Conservation (phyloP, 2,113 vertebrate species). For the Halichoeres trimaculatus region DNA sequence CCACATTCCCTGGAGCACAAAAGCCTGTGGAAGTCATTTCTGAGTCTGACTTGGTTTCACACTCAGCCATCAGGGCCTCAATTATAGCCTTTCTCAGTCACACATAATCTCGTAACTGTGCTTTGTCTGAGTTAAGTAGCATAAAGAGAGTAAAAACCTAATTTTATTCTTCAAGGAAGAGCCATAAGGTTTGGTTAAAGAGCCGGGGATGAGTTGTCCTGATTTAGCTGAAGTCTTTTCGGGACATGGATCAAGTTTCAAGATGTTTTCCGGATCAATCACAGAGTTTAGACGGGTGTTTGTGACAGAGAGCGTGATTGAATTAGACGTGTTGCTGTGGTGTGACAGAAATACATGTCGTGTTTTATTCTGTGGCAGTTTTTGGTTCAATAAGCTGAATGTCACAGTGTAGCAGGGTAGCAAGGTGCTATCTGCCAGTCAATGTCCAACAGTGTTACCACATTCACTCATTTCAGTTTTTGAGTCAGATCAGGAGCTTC, state of each 20-base stretch:
- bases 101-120: slow-evolving; percentile 55
- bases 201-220: background rate
- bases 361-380: slow-evolving; percentile 45
- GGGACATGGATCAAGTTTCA: slow-evolving; percentile 28
- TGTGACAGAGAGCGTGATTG: slow-evolving; percentile 46
- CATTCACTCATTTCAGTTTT: slow-evolving; percentile 8
- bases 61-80: slow-evolving; percentile 50
- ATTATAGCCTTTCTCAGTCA: slow-evolving; percentile 55
- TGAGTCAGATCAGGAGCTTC: slow-evolving; percentile 9
- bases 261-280: slow-evolving; percentile 50
- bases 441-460: slow-evolving; percentile 48
- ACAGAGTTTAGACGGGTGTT: slow-evolving; percentile 31
- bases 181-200: slow-evolving; percentile 12
- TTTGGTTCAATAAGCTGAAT: slow-evolving; percentile 32
- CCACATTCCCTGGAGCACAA: slow-evolving; percentile 58
- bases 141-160: slow-evolving; percentile 33
- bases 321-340: slow-evolving; percentile 30
- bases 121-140: slow-evolving; percentile 50
- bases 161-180: slow-evolving; percentile 18
- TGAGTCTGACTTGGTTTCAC: slow-evolving; percentile 60
- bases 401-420: slow-evolving; percentile 25
- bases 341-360: slow-evolving; percentile 53
- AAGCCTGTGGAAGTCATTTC: slow-evolving; percentile 64
- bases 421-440: slow-evolving; percentile 59
- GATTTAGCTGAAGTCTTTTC: slow-evolving; percentile 25